Evolutionary conservation across 2,888 invertebrate genomes (phyloP), one percentile per base, ranked within the genome.

Genomic region (Callimorpha dominula): DNA sequence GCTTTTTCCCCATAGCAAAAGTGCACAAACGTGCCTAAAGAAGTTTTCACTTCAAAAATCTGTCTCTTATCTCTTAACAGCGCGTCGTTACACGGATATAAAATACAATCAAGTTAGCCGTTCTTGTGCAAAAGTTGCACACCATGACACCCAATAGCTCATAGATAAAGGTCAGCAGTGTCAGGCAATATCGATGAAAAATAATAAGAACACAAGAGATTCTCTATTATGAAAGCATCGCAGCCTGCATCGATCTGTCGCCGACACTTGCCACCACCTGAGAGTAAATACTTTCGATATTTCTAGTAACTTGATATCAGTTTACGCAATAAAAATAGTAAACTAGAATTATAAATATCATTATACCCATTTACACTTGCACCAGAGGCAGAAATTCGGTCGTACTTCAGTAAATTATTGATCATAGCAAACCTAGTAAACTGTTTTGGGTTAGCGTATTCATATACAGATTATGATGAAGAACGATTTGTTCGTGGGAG

Each of bases 111-210:
- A 46, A 46, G 43, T 46, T 46, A 46, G 43, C 43, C 43, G 43
- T 46, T 46, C 9, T 0, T 57, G 17, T 31, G 17, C 66, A 68
- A 75, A 82, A 80, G 65, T 74, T 17, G 40, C 40, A 7, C 49
- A n/a, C 62, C 62, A 62, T 31, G 9, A 31, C 75, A 81, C 42
- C 87, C 86, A 86, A 86, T 87, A 88, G 84, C 76, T 69, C 78
- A 76, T 7, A 31, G 31, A 54, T 81, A 75, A 74, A 70, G 86
- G 81, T 82, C 84, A 85, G 70, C 70, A 79, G 76, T 85, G 81
- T 84, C 82, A 73, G 75, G 73, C 77, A 65, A 70, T 75, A 74
- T 80, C 82, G 84, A 82, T 84, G 71, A 46, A 74, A 81, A 81
- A 75, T 46, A 67, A 72, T 76, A 78, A 82, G 75, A 64, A 66